phyloP scores from a whole-genome alignment of 2,113 vertebrate genomes.

The Herpetotheres cachinnans region DNA sequence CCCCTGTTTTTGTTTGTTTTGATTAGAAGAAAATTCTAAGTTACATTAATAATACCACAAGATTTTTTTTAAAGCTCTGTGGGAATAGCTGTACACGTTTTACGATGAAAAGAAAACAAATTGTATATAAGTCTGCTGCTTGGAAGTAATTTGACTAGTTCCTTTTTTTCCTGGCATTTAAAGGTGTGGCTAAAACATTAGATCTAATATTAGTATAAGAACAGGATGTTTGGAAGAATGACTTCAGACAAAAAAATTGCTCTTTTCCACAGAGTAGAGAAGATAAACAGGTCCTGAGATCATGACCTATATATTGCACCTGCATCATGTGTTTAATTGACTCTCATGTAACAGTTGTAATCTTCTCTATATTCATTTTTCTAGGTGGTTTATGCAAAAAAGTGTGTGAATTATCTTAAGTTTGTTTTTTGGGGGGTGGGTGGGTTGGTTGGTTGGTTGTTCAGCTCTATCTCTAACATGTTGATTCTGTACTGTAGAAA shows the following conservation, averaged over 20 bases:
- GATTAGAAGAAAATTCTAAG: neutral
- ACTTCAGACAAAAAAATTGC: neutral
- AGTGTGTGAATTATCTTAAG: neutral
- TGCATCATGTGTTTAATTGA: neutral
- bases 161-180: neutral
- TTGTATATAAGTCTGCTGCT: neutral
- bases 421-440: fast-evolving
- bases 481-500: neutral
- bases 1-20: neutral
- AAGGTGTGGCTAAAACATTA: neutral
- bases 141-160: neutral
- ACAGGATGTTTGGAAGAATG: neutral
- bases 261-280: neutral
- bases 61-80: neutral
- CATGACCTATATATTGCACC: neutral
- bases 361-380: neutral
- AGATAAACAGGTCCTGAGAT: neutral
- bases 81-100: neutral
- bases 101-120: neutral
- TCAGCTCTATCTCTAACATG: neutral
- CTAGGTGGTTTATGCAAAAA: neutral
- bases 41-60: neutral
- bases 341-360: neutral
- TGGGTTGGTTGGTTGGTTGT: neutral
- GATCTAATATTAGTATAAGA: neutral